Percentiles rank a stretch among this genome's conserved stretches.
phyloP scores from a whole-genome alignment of 2,888 invertebrate species.

The Tachystola acroxantha region DNA sequence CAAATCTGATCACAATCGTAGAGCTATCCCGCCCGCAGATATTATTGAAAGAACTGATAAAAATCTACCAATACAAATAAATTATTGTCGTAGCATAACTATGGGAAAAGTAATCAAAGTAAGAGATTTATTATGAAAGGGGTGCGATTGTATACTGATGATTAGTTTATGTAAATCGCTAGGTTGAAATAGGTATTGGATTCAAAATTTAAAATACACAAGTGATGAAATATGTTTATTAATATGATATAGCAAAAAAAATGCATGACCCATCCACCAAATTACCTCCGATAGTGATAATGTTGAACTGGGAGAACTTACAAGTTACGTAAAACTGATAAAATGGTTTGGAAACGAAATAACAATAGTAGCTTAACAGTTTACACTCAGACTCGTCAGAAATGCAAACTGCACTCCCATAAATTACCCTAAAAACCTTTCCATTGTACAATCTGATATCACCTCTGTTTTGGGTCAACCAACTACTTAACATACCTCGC shows the following conservation, averaged over 20 bases:
- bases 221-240: background rate
- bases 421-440: constrained; percentile 41
- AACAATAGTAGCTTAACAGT: background rate
- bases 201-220: too few species aligned
- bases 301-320: too few species aligned
- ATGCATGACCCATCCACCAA: background rate
- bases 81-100: constrained; percentile 23
- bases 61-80: constrained; percentile 50
- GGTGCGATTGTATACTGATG: constrained; percentile 17
- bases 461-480: constrained; percentile 38
- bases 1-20: constrained; percentile 33
- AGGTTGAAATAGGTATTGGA: too few species aligned
- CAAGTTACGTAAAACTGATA: too few species aligned
- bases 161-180: constrained; percentile 10
- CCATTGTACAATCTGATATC: constrained; percentile 38
- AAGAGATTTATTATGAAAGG: constrained; percentile 28
- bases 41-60: constrained; percentile 44
- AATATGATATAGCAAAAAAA: background rate
- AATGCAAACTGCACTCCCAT: constrained; percentile 32
- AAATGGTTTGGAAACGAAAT: too few species aligned
- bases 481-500: constrained; percentile 34
- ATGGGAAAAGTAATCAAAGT: constrained; percentile 35
- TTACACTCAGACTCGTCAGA: constrained; percentile 8
- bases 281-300: too few species aligned
- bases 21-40: constrained; percentile 33